phyloP scores from a whole-genome alignment of 2,113 vertebrate species.

The Tympanuchus pallidicinctus region DNA sequence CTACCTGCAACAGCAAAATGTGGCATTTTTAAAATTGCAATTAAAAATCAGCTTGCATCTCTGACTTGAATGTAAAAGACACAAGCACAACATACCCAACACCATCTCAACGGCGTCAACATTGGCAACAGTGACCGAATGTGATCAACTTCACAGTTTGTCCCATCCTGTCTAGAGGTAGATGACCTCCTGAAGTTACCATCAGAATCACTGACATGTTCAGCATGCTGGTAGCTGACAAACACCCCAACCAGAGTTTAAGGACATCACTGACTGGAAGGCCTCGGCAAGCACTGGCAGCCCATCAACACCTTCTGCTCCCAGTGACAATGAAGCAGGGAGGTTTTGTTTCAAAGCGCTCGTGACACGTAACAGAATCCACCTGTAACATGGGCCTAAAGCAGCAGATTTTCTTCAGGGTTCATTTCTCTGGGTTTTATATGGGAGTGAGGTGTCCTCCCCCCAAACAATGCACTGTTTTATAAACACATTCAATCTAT shows the following conservation, averaged over 20 bases:
- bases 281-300: background rate
- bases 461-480: background rate
- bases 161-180: constrained; percentile 5
- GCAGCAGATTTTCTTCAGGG: background rate
- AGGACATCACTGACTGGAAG: background rate
- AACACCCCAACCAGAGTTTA: background rate
- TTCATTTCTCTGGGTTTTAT: background rate
- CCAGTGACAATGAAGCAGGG: background rate
- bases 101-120: background rate
- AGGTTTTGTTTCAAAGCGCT: background rate
- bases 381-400: background rate
- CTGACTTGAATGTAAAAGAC: background rate
- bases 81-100: background rate
- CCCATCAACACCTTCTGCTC: background rate
- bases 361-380: background rate
- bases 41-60: background rate
- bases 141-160: background rate
- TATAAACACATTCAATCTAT: constrained; percentile 35
- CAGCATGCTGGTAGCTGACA: background rate
- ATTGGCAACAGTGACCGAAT: background rate
- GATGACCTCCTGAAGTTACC: background rate
- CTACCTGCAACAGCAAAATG: background rate
- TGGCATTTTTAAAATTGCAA: background rate
- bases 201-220: background rate
- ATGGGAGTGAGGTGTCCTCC: background rate